These are phyloP conservation scores for Myripristis jacobus DNA, from an alignment of 2,797 vertebrate genomes.

Conservation along the genomic window DNA sequence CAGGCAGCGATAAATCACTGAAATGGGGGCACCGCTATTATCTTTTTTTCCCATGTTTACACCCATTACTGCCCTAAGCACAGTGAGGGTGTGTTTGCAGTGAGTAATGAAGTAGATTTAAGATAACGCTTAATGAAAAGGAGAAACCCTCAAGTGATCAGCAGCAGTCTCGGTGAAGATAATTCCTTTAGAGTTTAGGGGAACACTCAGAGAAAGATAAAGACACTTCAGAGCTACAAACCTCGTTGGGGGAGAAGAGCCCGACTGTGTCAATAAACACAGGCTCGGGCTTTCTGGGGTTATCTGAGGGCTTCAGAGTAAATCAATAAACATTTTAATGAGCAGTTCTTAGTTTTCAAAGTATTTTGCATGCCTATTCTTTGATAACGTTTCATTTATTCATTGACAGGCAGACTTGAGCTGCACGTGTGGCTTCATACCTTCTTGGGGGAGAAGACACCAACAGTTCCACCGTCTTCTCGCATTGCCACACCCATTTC, in stretches of 20 bases:
- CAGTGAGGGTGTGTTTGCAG: constrained; percentile 53
- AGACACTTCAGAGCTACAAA: constrained; percentile 82
- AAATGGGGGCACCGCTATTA: constrained; percentile 40
- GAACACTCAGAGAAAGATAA: constrained; percentile 67
- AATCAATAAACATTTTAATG: constrained; percentile 58
- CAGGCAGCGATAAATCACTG: constrained; percentile 55
- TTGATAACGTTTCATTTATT: background rate
- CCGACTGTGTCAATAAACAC: constrained; percentile 90
- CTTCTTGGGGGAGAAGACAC: constrained; percentile 99
- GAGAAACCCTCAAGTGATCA: constrained; percentile 43
- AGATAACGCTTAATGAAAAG: constrained; percentile 54
- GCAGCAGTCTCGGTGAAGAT: constrained; percentile 11
- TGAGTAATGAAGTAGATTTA: constrained; percentile 62
- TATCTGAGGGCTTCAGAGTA: constrained; percentile 76
- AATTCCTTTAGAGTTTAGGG: constrained; percentile 30
- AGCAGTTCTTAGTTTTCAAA: constrained; percentile 20
- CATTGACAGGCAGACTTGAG: background rate
- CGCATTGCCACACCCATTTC: constrained; percentile 99
- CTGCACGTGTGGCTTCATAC: constrained; percentile 77
- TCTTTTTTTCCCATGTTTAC: constrained; percentile 54
- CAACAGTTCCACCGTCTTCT: constrained; percentile 96
- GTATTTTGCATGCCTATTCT: background rate
- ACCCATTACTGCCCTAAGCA: constrained; percentile 35
- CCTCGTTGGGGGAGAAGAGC: constrained; percentile 91
- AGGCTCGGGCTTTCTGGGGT: constrained; percentile 83